Base-by-base conservation (phyloP, 2,113 vertebrate genomes). In the Donacobius atricapilla region DNA sequence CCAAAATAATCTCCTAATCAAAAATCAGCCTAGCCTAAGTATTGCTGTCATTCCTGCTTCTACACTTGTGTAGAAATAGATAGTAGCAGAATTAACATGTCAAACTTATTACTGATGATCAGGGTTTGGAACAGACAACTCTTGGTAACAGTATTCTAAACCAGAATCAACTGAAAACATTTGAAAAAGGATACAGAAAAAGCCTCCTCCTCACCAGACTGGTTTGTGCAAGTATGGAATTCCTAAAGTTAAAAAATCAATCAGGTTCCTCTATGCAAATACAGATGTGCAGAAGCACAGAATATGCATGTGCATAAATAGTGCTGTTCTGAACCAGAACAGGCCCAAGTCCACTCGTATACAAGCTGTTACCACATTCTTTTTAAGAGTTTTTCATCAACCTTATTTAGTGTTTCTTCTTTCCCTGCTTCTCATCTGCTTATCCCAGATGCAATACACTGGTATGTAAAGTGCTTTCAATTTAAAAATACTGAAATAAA, bases 401-500 rank as follows among this genome's bases (percentile, higher is more conserved):
- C 58, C 33, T 75, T 12, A 2, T 31, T 80, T 77, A 73, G 21
- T 27, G 40, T 65, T 42, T 70, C 11, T 70, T 89, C 60, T 80
- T 80, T 60, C 53, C 44, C 2, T 35, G 42, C 42, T 85, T 90
- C 60, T 82, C 69, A 94, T 88, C 53, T 4, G 5, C 10, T 85
- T 57, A 83, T 83, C 77, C 30, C 15, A 87, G 33, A 80, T 47
- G 20, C 87, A 83, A 77, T 33, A 39, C 90, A 76, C 81, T 84
- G 42, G 21, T 69, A 83, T 1, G 1, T 57, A 51, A 95, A 94
- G 28, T 19, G 27, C 57, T 78, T 91, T 87, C 11, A 11, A 25
- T 85, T 89, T 83, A 35, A 76, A 68, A 92, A 89, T 60, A 82
- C 18, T 53, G 57, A 92, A 93, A 94, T 11, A 94, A 95, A 87